Evolutionary conservation across 2,888 invertebrate genomes (phyloP).

Genomic region (Drosophila atroscutellata): DNA sequence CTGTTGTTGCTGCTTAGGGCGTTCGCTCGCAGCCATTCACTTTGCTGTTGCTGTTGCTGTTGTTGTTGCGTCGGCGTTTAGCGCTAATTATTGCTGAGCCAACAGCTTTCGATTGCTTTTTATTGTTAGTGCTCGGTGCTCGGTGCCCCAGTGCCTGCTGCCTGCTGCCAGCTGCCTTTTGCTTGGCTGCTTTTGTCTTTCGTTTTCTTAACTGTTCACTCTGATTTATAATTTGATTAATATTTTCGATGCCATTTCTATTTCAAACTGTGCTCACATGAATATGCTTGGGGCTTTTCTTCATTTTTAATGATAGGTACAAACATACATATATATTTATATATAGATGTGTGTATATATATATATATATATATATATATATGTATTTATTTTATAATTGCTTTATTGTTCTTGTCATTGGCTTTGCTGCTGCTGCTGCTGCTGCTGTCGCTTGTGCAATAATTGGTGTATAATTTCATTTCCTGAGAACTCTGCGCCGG

Average conservation of each 20-base stretch:
- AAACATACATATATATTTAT: background rate
- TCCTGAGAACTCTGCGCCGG: conserved; percentile 69
- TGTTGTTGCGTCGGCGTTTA: conserved; percentile 66
- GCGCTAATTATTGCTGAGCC: conserved; percentile 79
- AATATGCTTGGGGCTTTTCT: background rate
- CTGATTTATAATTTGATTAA: conserved; percentile 79
- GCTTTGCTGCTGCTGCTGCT: conserved; percentile 2
- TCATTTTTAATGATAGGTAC: background rate
- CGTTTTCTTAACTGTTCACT: conserved; percentile 67
- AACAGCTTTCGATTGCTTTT: conserved; percentile 74
- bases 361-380: background rate
- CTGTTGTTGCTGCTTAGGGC: conserved; percentile 52
- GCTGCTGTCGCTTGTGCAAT: conserved; percentile 46
- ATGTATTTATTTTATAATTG: conserved; percentile 15
- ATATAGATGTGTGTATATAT: background rate
- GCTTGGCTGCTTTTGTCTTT: conserved; percentile 66
- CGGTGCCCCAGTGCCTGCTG: no score
- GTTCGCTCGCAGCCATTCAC: conserved; percentile 49
- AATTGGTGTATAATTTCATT: conserved; percentile 79
- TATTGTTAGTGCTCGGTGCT: conserved; percentile 44
- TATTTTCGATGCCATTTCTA: conserved; percentile 35
- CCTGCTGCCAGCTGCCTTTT: conserved; percentile 38
- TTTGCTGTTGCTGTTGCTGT: conserved; percentile 34
- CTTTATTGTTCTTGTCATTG: conserved; percentile 23
- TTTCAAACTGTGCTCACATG: conserved; percentile 2